Base-by-base conservation (phyloP, 2,888 invertebrate species). In the Andricus curvator region DNA sequence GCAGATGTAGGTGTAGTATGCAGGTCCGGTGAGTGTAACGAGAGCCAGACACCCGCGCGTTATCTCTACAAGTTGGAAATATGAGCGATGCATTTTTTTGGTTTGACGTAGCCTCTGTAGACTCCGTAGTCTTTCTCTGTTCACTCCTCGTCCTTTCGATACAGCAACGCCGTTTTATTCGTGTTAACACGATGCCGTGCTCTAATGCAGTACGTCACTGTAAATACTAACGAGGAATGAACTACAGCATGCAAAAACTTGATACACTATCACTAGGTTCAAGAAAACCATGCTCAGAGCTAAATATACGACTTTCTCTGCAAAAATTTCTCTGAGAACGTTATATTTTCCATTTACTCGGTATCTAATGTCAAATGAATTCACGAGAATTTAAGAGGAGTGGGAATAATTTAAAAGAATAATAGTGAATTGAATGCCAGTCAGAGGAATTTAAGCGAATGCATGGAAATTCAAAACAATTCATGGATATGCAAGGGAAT, bases 1-100 rank as follows among this genome's bases (percentile, higher is more conserved):
- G 84, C 84, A 83, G 84, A 83, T 83, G 83, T 84, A 83, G 83
- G 84, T 83, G 84, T 84, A 82, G 79, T 82, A 82, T 81, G 81
- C 79, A 84, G 81, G 80, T 83, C 83, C 83, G 80, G 82, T 83
- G 82, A 81, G 79, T 82, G 84, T 82, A 82, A 79, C 84, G 82
- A 83, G 83, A 83, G 79, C 82, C 64, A 79, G 83, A 83, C 56
- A 74, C 74, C 37, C 56, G 56, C 74, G 74, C 56, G 74, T 74
- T 74, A 74, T 74, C 74, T 74, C 33, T 74, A 25, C 68, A 56
- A 56, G 56, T 56, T 74, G 74, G 74, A 74, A 74, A 74, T 74
- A 74, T 74, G 74, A 74, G 74, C 74, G 56, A 74, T 74, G 74
- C 74, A 60, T 74, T 74, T 74, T 74, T 74, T 74, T 33, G 37